Percentiles rank a stretch among this genome's conserved stretches.
Evolutionary conservation across 2,888 invertebrate species (phyloP).

Genomic region (Drosophila kanekoi): DNA sequence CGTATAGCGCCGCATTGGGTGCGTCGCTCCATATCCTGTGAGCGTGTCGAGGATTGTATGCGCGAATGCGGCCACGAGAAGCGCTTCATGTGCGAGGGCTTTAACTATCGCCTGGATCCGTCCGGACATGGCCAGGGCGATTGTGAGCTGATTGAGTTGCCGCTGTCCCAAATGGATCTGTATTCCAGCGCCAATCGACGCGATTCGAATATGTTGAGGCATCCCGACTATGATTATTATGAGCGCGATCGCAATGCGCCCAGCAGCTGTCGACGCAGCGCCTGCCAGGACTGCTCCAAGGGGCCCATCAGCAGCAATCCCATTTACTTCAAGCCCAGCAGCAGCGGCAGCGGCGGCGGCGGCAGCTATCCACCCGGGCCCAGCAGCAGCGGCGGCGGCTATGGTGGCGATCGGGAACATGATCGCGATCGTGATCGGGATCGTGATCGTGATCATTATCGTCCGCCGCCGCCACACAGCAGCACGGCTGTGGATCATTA

Average conservation of each 20-base stretch:
- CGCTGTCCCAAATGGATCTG: conserved; percentile 89
- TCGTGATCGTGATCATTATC: conserved; percentile 65
- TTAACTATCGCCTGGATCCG: conserved; percentile 92
- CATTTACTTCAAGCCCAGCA: conserved; percentile 82
- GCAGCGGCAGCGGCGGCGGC: conserved; percentile 34
- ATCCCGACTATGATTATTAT: conserved; percentile 92
- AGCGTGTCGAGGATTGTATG: conserved; percentile 91
- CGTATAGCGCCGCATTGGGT: conserved; percentile 90
- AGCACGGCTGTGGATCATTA: conserved; percentile 82
- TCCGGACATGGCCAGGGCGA: conserved; percentile 90
- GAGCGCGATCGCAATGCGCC: conserved; percentile 91
- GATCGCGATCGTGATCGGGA: conserved; percentile 38
- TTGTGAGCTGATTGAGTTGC: conserved; percentile 91
- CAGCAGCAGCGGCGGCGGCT: conserved; percentile 33
- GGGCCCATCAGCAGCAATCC: conserved; percentile 74
- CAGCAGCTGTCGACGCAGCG: conserved; percentile 86
- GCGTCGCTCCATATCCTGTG: conserved; percentile 89
- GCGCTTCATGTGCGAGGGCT: conserved; percentile 92
- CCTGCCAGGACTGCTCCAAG: conserved; percentile 83
- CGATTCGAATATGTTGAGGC: conserved; percentile 85
- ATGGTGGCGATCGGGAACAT: conserved; percentile 51
- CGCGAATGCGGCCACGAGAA: conserved; percentile 91
- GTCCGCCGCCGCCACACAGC: conserved; percentile 46
- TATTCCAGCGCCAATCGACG: conserved; percentile 85
- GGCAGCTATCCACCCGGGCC: conserved; percentile 56